Conservation (phyloP, 92 coral and sea anemone genomes). For the Porites cylindrica region DNA sequence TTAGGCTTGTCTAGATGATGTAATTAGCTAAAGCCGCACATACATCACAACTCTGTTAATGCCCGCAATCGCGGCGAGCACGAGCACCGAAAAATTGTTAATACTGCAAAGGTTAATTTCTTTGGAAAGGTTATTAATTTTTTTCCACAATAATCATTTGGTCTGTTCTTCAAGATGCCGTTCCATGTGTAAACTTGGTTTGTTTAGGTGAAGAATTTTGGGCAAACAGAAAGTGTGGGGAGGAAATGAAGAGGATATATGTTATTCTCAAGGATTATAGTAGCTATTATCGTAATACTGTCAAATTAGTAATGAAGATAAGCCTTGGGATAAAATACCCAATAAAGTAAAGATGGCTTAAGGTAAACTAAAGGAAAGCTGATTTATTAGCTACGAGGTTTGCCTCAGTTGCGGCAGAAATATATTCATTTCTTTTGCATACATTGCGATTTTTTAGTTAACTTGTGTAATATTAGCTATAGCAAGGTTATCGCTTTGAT, state of each 20-base stretch:
- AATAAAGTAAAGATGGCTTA: constrained; percentile 17
- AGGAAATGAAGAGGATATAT: constrained; percentile 61
- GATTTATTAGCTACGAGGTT: background rate
- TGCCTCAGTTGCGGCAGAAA: background rate
- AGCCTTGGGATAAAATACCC: constrained; percentile 27
- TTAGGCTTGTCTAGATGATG: constrained; percentile 23
- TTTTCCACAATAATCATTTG: constrained; percentile 14
- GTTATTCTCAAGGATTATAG: constrained; percentile 57
- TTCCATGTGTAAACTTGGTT: constrained; percentile 34
- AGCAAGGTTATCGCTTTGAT: constrained; percentile 3
- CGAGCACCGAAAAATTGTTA: background rate
- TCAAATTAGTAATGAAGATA: constrained; percentile 42
- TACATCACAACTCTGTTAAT: too few relatives aligned
- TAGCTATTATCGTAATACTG: constrained; percentile 50
- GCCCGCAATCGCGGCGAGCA: background rate
- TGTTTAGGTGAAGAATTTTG: constrained; percentile 50
- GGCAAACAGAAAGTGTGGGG: constrained; percentile 35
- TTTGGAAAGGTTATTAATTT: background rate
- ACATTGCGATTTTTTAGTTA: background rate
- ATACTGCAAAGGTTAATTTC: background rate
- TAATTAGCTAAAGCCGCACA: constrained; percentile 26
- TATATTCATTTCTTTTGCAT: background rate
- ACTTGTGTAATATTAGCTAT: background rate
- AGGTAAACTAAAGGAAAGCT: background rate
- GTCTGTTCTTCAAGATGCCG: constrained; percentile 35